Evolutionary conservation across 2,888 invertebrate genomes (phyloP).

Genomic region (Machimus atricapillus): DNA sequence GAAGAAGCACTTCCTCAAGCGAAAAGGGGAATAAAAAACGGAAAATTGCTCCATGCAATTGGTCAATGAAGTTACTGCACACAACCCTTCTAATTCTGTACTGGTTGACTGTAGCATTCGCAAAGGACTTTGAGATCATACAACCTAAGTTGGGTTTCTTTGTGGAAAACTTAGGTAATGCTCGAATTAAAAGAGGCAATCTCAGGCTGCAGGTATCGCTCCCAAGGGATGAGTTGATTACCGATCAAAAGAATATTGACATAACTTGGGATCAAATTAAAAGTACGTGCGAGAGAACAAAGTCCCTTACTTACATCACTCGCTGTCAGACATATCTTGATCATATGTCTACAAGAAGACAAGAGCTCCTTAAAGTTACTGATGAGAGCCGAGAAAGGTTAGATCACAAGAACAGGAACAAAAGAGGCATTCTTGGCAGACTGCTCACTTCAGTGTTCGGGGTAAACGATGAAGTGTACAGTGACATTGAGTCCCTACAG

Average conservation of each 20-base stretch:
- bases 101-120: not conserved
- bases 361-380: not conserved
- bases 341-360: not conserved
- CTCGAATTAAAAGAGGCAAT: not conserved
- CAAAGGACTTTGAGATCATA: not conserved
- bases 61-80: not conserved
- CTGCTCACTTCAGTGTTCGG: no score
- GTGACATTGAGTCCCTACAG: no score
- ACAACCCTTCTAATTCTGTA: not conserved
- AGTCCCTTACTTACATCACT: no score
- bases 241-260: not conserved
- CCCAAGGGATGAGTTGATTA: not conserved
- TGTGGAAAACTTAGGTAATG: not conserved
- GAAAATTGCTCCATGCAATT: not conserved
- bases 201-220: not conserved
- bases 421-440: not conserved
- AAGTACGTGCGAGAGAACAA: no score
- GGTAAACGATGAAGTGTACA: no score
- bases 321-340: not conserved
- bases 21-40: not conserved
- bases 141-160: not conserved
- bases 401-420: not conserved
- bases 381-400: not conserved
- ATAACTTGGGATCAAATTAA: no score
- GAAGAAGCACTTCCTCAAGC: no score